phyloP scores from a whole-genome alignment of 2,888 invertebrate genomes.

The Dermolepida albohirtum region DNA sequence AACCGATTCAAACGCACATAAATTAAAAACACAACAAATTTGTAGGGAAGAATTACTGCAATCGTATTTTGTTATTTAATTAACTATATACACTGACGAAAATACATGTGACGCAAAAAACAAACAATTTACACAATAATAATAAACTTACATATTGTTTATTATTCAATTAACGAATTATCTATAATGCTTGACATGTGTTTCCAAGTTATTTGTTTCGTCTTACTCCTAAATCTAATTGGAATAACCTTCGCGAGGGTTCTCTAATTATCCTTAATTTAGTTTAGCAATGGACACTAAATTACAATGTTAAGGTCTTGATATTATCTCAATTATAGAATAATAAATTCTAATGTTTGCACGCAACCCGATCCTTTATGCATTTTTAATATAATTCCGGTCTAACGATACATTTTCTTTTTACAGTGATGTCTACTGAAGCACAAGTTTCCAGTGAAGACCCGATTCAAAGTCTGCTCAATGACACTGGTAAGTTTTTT shows the following conservation, averaged over 20 bases:
- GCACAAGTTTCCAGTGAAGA: slow-evolving; percentile 74
- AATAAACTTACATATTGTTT: background rate
- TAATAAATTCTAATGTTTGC: background rate
- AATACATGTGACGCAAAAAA: too few species aligned
- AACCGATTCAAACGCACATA: too few species aligned
- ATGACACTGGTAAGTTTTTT: slow-evolving; percentile 70
- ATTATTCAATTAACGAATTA: slow-evolving; percentile 14
- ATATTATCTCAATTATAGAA: background rate
- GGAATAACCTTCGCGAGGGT: slow-evolving; percentile 2
- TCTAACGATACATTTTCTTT: background rate
- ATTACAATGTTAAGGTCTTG: background rate
- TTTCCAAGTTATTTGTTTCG: background rate
- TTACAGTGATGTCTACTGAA: slow-evolving; percentile 73
- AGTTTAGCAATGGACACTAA: too few species aligned
- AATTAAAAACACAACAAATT: too few species aligned
- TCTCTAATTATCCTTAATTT: background rate
- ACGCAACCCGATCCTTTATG: background rate
- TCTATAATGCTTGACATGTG: background rate
- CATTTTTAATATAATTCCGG: slow-evolving; percentile 8
- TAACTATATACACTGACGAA: too few species aligned
- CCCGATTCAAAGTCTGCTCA: slow-evolving; percentile 71
- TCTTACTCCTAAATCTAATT: background rate
- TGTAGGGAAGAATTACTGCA: too few species aligned
- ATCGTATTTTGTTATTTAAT: too few species aligned
- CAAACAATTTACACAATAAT: background rate